Base-by-base conservation (phyloP, 1,140 invertebrate genomes). In the Caerostris darwini region DNA sequence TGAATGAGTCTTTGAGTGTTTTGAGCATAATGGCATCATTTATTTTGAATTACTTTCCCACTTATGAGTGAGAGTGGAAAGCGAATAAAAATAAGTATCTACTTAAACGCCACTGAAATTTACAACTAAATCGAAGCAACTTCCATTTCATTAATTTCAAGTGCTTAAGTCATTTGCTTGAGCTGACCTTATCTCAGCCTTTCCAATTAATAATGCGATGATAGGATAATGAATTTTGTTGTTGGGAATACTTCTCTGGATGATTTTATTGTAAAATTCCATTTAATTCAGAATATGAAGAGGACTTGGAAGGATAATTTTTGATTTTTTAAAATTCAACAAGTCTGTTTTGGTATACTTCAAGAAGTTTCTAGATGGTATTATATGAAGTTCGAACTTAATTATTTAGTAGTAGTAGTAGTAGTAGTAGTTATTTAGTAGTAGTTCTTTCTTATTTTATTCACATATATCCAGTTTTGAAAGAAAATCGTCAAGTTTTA, bases 61-160 rank as follows among this genome's bases (percentile, higher is more conserved):
- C 71, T 77, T 77, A 77, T 12, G 34, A 50, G 34, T 77, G 34
- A 77, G 71, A 77, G 71, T 77, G 8, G 14, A 50, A 10, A 5
- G 71, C 3, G 71, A 77, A 77, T 77, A 77, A 53, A 77, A 77
- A 77, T 50, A 77, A 77, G 71, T 77, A 77, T 19, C 71, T 34
- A 50, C 71, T 77, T 77, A 77, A 77, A 50, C 34, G 71, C 71
- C 71, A 50, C 8, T 77, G 71, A 77, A 77, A 77, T 77, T 77
- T 12, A 53, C 71, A 77, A 77, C 12, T 77, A 67, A 77, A 77
- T 50, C 71, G 71, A 53, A 77, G 50, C 69, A 71, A 77, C 71
- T 77, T 77, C 71, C 71, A 77, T 77, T 77, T 77, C 71, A 12
- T 12, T 12, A 77, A 34, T 1, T 77, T 77, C 71, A 53, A 77